Conservation (phyloP, 2,113 vertebrate genomes). For the Tragulus kanchil region DNA sequence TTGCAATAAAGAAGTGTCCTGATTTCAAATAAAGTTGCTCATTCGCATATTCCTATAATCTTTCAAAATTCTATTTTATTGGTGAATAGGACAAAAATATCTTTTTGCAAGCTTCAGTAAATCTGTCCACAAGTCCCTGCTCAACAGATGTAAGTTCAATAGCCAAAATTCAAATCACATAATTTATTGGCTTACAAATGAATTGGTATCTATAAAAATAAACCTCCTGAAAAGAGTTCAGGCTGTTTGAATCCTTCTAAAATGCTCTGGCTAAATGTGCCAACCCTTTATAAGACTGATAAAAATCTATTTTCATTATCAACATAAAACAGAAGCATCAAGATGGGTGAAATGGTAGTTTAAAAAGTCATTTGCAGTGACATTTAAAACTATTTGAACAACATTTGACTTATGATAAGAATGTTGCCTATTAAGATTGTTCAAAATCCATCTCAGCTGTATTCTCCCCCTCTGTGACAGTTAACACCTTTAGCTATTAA, state of each 20-base stretch:
- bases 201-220: constrained; percentile 70
- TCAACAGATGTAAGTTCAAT: constrained; percentile 70
- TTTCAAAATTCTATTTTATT: constrained; percentile 36
- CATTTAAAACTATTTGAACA: constrained; percentile 75
- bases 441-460: constrained; percentile 46
- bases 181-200: constrained; percentile 74
- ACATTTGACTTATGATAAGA: constrained; percentile 70
- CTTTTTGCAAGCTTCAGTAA: constrained; percentile 49
- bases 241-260: constrained; percentile 40
- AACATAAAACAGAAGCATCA: constrained; percentile 61
- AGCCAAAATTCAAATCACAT: constrained; percentile 70
- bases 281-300: constrained; percentile 48
- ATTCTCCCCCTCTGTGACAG: not conserved
- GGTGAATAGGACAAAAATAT: constrained; percentile 39
- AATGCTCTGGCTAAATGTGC: constrained; percentile 2
- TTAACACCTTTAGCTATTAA: constrained; percentile 60
- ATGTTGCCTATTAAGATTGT: constrained; percentile 60
- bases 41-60: not conserved
- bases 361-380: constrained; percentile 77
- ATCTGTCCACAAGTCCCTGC: not conserved
- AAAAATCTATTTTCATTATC: constrained; percentile 70
- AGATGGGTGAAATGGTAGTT: constrained; percentile 54
- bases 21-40: constrained; percentile 51
- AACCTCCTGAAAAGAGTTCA: constrained; percentile 43
- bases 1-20: not conserved